Evolutionary conservation across 2,888 invertebrate species (phyloP).

Genomic region (Parnassius smintheus): DNA sequence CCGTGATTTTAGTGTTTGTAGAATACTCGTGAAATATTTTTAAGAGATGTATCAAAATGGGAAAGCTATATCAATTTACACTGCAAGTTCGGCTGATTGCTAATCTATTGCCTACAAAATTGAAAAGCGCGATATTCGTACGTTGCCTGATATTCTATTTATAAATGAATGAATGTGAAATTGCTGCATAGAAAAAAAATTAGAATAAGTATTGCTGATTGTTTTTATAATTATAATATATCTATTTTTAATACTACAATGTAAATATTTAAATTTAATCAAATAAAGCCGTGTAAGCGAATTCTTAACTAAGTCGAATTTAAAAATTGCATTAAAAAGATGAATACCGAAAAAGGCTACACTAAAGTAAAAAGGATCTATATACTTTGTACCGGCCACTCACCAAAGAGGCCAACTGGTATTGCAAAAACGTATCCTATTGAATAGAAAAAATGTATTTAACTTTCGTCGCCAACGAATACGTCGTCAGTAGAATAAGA

Average conservation of each 20-base stretch:
- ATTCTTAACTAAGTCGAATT: conserved; percentile 30
- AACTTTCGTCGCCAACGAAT: conserved; percentile 39
- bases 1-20: background rate
- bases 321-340: conserved; percentile 33
- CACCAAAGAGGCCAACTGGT: conserved; percentile 79
- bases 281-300: conserved; percentile 65
- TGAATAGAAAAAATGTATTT: conserved; percentile 64
- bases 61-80: conserved; percentile 13
- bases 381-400: conserved; percentile 59
- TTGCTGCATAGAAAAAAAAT: conserved; percentile 1
- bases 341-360: conserved; percentile 42
- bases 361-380: conserved; percentile 47
- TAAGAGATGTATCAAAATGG: conserved; percentile 6
- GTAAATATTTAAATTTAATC: conserved; percentile 9
- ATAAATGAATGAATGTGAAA: conserved; percentile 2
- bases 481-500: conserved; percentile 36
- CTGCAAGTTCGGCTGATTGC: conserved; percentile 14
- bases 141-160: background rate
- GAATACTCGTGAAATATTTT: background rate
- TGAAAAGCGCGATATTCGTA: conserved; percentile 8
- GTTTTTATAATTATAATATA: conserved; percentile 1
- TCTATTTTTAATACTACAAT: conserved; percentile 5
- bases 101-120: conserved; percentile 15
- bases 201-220: conserved; percentile 17
- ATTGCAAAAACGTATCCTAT: conserved; percentile 78